These are phyloP conservation scores for Xylophagus ater DNA, from an alignment of 2,888 invertebrate species.

Conservation along the genomic window DNA sequence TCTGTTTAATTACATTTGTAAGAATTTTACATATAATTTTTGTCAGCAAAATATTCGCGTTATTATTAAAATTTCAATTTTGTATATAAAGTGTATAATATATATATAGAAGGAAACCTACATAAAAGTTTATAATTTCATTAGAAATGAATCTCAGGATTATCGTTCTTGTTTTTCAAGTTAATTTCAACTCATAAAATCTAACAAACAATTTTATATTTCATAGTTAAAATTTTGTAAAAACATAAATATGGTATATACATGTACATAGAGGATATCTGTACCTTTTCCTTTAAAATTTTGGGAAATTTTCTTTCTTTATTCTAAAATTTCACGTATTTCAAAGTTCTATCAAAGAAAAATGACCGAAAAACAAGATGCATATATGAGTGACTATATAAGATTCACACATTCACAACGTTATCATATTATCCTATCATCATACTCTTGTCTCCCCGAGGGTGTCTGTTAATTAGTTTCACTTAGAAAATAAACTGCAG, in stretches of 20 bases:
- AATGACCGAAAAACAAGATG: not conserved
- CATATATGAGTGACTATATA: not conserved
- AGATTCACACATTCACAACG: not conserved
- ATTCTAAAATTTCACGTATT: not conserved
- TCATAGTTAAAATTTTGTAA: no score
- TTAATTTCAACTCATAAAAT: conserved; percentile 14
- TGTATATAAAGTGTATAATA: no score
- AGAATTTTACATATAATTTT: no score
- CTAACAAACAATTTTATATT: conserved; percentile 10
- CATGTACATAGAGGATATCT: no score
- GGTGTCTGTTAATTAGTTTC: conserved; percentile 38
- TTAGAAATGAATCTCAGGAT: conserved; percentile 12
- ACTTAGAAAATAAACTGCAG: conserved; percentile 40
- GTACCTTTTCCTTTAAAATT: not conserved
- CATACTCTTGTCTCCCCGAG: no score
- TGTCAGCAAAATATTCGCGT: no score
- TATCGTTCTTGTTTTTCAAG: conserved; percentile 14
- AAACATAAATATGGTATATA: no score
- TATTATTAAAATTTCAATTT: no score
- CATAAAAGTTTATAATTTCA: conserved; percentile 8
- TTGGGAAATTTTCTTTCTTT: not conserved
- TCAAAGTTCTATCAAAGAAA: not conserved
- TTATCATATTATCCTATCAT: not conserved
- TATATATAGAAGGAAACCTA: no score
- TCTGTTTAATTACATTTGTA: no score